Conservation (phyloP, 1,140 invertebrate species). For the Magallana angulata region DNA sequence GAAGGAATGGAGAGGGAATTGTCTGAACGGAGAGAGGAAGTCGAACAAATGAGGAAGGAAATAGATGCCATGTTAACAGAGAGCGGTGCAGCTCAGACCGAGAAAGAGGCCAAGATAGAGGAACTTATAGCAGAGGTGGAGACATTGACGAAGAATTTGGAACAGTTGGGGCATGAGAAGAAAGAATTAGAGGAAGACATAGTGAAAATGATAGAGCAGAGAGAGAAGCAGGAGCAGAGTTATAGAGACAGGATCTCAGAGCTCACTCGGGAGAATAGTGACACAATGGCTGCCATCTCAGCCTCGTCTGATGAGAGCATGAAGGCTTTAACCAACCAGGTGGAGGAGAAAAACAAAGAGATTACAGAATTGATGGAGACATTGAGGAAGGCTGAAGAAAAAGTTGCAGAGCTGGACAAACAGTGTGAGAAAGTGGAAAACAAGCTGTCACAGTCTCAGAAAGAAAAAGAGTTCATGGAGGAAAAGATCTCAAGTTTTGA, state of each 20-base stretch:
- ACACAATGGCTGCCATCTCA: slow-evolving; percentile 59
- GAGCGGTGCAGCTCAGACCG: slow-evolving; percentile 27
- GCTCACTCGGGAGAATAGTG: slow-evolving; percentile 54
- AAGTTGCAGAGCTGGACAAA: slow-evolving; percentile 47
- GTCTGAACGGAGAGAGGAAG: slow-evolving; percentile 39
- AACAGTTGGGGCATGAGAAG: slow-evolving; percentile 54
- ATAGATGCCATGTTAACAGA: slow-evolving; percentile 56
- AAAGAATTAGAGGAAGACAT: slow-evolving; percentile 52
- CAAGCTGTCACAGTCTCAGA: slow-evolving; percentile 56
- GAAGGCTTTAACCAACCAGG: slow-evolving; percentile 49
- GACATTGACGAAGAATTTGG: slow-evolving; percentile 37
- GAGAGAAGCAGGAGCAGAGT: slow-evolving; percentile 48
- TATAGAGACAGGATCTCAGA: slow-evolving; percentile 49
- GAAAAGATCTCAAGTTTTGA: slow-evolving; percentile 65
- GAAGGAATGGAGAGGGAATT: slow-evolving; percentile 56
- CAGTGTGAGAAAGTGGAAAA: slow-evolving; percentile 53
- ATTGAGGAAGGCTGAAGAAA: slow-evolving; percentile 44
- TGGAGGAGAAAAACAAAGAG: slow-evolving; percentile 56
- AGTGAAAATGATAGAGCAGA: slow-evolving; percentile 53
- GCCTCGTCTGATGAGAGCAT: slow-evolving; percentile 56
- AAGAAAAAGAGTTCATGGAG: slow-evolving; percentile 63
- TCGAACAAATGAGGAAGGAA: slow-evolving; percentile 62
- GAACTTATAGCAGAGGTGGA: slow-evolving; percentile 51
- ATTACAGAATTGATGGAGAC: slow-evolving; percentile 49
- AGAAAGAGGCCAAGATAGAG: slow-evolving; percentile 50